A percentile compares a stretch with the other conserved stretches of the same genome.
These are phyloP conservation scores for Pangasianodon hypophthalmus DNA, from an alignment of 2,113 vertebrate species.

Conservation along the genomic window DNA sequence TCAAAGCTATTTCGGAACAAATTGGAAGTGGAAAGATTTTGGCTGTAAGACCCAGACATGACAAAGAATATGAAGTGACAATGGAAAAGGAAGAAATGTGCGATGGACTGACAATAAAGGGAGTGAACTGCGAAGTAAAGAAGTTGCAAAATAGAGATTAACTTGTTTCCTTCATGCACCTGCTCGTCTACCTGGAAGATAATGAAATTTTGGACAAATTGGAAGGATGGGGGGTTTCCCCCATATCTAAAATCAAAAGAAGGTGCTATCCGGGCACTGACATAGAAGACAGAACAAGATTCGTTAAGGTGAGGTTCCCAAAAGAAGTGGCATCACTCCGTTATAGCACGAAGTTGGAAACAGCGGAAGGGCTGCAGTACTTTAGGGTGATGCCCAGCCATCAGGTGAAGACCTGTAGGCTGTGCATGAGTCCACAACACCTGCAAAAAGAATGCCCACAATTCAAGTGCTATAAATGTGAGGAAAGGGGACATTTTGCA, in stretches of 20 bases:
- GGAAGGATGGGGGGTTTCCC: background rate
- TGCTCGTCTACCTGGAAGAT: background rate
- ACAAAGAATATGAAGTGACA: background rate
- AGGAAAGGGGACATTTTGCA: slow-evolving; percentile 19
- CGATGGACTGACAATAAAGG: background rate
- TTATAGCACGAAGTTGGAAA: slow-evolving; percentile 19
- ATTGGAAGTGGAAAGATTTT: background rate
- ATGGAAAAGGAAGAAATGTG: background rate
- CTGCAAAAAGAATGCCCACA: background rate
- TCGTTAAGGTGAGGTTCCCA: background rate
- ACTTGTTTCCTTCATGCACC: slow-evolving; percentile 8
- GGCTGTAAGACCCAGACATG: background rate
- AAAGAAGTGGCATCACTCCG: background rate
- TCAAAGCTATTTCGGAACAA: background rate
- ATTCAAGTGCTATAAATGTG: background rate
- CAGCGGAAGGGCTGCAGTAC: background rate
- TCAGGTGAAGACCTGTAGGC: background rate
- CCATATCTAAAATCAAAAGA: background rate
- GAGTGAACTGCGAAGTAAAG: background rate
- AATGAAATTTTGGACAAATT: background rate
- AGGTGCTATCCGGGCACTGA: background rate
- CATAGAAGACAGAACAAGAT: slow-evolving; percentile 18
- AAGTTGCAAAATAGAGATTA: background rate
- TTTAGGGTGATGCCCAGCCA: slow-evolving; percentile 29
- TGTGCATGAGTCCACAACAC: slow-evolving; percentile 20